Conservation (phyloP, 2,797 vertebrate species). For the Galaxias olidus region DNA sequence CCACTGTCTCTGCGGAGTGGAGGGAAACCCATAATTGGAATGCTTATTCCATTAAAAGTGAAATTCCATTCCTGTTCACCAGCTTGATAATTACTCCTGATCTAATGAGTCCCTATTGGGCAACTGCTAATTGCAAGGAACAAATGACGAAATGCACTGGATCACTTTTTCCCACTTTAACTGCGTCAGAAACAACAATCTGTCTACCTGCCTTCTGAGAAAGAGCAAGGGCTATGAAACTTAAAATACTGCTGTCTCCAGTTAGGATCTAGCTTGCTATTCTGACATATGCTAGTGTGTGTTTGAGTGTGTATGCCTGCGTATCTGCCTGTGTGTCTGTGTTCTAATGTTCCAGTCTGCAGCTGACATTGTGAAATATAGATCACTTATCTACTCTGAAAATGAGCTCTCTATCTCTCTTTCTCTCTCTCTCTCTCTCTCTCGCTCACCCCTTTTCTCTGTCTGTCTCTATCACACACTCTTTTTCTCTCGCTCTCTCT, state of each 20-base stretch:
- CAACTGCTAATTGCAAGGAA: slow-evolving; percentile 8
- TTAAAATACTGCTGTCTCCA: neutral
- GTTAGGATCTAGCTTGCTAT: neutral
- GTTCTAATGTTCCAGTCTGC: slow-evolving; percentile 4
- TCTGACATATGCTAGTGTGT: too few species aligned
- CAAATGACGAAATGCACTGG: neutral
- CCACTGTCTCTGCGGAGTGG: neutral
- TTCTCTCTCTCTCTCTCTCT: neutral
- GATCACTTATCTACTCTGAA: slow-evolving; percentile 12
- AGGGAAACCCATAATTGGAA: neutral
- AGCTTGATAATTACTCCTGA: slow-evolving; percentile 27
- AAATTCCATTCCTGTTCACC: slow-evolving; percentile 16
- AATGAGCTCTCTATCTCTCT: neutral
- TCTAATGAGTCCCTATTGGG: slow-evolving; percentile 17
- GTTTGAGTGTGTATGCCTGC: too few species aligned
- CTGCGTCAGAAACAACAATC: neutral
- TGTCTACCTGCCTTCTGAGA: neutral
- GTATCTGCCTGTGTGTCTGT: neutral
- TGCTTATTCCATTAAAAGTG: slow-evolving; percentile 18
- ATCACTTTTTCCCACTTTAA: slow-evolving; percentile 4
- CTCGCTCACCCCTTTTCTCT: neutral
- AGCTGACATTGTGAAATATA: slow-evolving; percentile 11
- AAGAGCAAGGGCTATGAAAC: neutral
- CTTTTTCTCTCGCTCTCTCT: neutral
- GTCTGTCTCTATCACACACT: neutral